phyloP scores from a whole-genome alignment of 2,888 invertebrate genomes.

The Panzeria rudis region DNA sequence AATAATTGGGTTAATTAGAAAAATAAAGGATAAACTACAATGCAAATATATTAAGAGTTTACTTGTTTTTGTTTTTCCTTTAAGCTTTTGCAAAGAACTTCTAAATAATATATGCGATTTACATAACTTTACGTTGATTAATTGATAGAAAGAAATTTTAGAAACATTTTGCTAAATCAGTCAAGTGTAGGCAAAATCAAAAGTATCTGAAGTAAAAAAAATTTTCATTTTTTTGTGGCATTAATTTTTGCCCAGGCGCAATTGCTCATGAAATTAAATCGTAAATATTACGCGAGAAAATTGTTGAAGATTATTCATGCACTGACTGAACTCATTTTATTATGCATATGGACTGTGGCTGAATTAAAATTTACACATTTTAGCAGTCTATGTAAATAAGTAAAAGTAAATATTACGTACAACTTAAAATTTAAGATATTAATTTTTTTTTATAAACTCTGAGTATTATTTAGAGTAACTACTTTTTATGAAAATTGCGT shows the following conservation, averaged over 20 bases:
- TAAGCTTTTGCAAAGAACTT: neutral
- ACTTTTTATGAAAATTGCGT: no score
- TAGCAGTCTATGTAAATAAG: neutral
- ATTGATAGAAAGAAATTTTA: slow-evolving; percentile 10
- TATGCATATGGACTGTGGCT: slow-evolving; percentile 2
- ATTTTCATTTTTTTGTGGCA: neutral
- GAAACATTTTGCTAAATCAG: neutral
- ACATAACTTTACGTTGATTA: slow-evolving; percentile 22
- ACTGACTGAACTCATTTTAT: slow-evolving; percentile 13
- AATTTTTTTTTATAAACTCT: no score
- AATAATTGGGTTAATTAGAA: slow-evolving; percentile 68
- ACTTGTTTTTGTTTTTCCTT: neutral
- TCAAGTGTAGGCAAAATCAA: slow-evolving; percentile 13
- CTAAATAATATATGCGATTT: slow-evolving; percentile 12
- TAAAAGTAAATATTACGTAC: neutral
- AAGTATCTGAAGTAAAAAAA: no score
- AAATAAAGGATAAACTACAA: slow-evolving; percentile 31
- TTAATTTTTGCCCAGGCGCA: slow-evolving; percentile 14
- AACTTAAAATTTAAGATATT: neutral
- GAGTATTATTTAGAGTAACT: no score
- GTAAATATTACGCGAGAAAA: neutral
- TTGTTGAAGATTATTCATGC: slow-evolving; percentile 8
- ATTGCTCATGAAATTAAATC: slow-evolving; percentile 17
- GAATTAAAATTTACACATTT: neutral
- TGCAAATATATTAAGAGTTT: slow-evolving; percentile 30